Base-by-base conservation (phyloP, 2,888 invertebrate species). In the Drosophila silvestris region DNA sequence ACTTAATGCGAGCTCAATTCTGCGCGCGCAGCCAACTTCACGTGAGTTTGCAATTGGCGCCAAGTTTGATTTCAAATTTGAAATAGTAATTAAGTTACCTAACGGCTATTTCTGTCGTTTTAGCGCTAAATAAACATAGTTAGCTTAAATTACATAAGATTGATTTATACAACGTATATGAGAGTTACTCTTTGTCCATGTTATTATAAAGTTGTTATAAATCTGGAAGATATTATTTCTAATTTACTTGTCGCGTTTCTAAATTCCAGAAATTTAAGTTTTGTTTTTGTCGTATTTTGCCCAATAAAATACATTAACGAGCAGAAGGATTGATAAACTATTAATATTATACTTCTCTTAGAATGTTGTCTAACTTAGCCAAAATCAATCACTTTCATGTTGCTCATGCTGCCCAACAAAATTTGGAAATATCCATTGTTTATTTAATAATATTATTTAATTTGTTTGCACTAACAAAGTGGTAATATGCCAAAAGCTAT, bases 11-110 rank as follows among this genome's bases (percentile, higher is more conserved):
- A 51, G 37, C 14, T 7, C 5, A 32, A n/a, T 22, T 10, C 10
- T 26, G 35, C 41, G 19, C 32, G 16, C 33, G 39, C 65, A 56
- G 30, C 65, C 54, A 80, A 66, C 54, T 75, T 75, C 37, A 56
- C 6, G 41, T 14, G 0, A 4, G 16, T 5, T 28, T 22, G 4
- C 19, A 0, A 7, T 3, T 47, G 22, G 58, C 79, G 77, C 60
- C 10, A 50, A 61, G 5, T 7, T 39, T 41, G 2, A 44, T 10
- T 58, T 58, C 0, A 47, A n/a, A 28, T 26, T 41, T 35, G 9
- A 28, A 58, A 57, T 10, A 1, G 16, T 16, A 5, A 19, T 16
- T 16, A 47, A 26, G 5, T 16, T 9, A 16, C 2, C 5, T 16
- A 5, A 1, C 26, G 16, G 2, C 5, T 16, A 35, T 35, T 5